phyloP scores from a whole-genome alignment of 53 echinoderm and acorn worm genomes.

The Actinopyga echinites region DNA sequence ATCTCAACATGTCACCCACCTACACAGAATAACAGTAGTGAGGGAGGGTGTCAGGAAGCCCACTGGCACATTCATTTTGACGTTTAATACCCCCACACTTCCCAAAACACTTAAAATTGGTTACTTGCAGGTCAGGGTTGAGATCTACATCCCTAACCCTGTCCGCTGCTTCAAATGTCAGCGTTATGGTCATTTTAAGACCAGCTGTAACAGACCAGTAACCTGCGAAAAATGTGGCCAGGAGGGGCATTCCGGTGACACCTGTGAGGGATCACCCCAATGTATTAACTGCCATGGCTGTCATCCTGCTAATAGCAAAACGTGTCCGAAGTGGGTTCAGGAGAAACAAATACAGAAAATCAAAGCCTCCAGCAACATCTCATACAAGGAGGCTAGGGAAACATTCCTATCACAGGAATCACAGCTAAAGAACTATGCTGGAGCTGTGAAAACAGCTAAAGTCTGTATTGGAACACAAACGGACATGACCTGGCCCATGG shows the following conservation, averaged over 20 bases:
- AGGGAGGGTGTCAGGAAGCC: neutral
- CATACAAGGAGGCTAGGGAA: neutral
- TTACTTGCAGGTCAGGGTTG: neutral
- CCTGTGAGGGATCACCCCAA: neutral
- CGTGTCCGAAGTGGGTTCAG: slow-evolving; percentile 4
- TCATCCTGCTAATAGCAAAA: neutral
- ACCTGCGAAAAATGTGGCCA: neutral
- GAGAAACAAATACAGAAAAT: slow-evolving; percentile 3
- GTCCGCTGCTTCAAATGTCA: slow-evolving; percentile 16
- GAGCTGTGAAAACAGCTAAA: too few species aligned
- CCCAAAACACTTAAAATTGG: neutral
- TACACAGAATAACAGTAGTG: neutral
- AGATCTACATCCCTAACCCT: neutral
- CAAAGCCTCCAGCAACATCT: neutral
- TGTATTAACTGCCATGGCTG: neutral
- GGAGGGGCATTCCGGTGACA: neutral
- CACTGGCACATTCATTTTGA: neutral
- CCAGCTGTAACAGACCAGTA: neutral
- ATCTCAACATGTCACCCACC: neutral
- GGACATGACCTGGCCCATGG: too few species aligned
- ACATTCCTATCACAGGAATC: too few species aligned
- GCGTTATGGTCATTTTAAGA: neutral
- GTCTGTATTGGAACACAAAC: too few species aligned
- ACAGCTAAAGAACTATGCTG: too few species aligned
- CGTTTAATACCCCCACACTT: neutral